Evolutionary conservation across 2,888 invertebrate genomes (phyloP), one percentile per base, ranked within the genome.

Genomic region (Cephus nigrinus): DNA sequence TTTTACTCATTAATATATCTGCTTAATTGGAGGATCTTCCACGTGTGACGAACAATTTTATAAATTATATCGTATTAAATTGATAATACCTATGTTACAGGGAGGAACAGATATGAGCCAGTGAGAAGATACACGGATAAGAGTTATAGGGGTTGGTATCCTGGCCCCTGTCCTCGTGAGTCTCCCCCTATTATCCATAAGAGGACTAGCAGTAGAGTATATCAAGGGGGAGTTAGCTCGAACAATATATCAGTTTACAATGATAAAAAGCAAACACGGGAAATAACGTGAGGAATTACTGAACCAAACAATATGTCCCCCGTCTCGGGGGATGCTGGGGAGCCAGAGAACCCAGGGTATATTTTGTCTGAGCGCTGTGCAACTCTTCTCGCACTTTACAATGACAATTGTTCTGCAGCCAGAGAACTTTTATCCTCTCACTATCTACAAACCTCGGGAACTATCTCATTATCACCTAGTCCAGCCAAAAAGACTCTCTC

Each of bases 191-290:
- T 32, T 77, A 71, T 55, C 72, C 69, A 72, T 73, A 76, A 72
- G 78, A 78, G 80, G 77, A 80, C 81, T 79, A 75, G 80, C 79
- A 35, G 78, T 78, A 79, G 75, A 76, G 71, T 33, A 79, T 78
- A 82, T 80, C 81, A 79, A 84, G 85, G 86, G 85, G 84, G 86
- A 86, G 81, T 82, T 84, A 78, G 84, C 85, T 83, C 85, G 88
- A 86, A 89, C 89, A 89, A 89, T 89, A 89, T 88, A 89, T 88
- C 88, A 87, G 89, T 88, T 88, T 89, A 88, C 88, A 88, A 89
- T 88, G 88, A 89, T 89, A 89, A 89, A 89, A 89, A 90, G 88
- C 88, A 90, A 90, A 89, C 89, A 90, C 83, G 86, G 87, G 85
- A 88, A 88, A 89, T 88, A 89, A 89, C 88, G 85, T 82, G 85